Evolutionary conservation across 1,140 invertebrate genomes (phyloP), one percentile per base, ranked within the genome.

Genomic region (Drosophila kanapiae): DNA sequence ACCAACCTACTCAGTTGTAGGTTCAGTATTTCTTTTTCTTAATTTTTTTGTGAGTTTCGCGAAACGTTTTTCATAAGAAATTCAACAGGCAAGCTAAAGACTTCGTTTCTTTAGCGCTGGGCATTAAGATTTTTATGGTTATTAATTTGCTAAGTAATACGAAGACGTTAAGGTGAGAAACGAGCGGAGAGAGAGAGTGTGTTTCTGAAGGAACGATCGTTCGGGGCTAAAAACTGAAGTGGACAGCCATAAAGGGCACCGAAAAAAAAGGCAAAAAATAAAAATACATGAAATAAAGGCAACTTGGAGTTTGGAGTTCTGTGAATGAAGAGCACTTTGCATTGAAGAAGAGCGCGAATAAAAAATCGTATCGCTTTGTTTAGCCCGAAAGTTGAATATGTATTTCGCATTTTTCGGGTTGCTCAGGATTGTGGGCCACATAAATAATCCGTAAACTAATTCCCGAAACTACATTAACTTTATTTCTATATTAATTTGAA

Each of bases 121-220:
- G 78, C 85, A 88, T 88, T 90, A 88, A 88, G 85, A 90, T 88
- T 88, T 88, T 88, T 88, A 88, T 88, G 84, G 84, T 88, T 88
- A 88, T 88, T 88, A 88, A 88, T 88, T 88, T 90, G 84, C 84
- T 90, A 88, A 88, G 81, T 88, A 88, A 88, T 88, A 88, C 77
- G 80, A 81, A 80, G 85, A 81, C 79, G 69, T 58, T 72, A 71
- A 65, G 61, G 72, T 62, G 72, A 69, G 65, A 29, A 54, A 38
- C 38, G 59, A 74, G 35, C 42, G 45, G 18, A n/a, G 10, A 9
- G 51, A 53, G 37, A 23, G 23, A 23, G 23, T 23, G 23, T 23
- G 23, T 23, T 1, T 23, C 23, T 23, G 23, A 23, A 23, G 49
- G 42, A 40, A 71, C 49, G 68, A 72, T 60, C 53, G 35, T 71